Percentiles rank a stretch among this genome's conserved stretches.
phyloP scores from a whole-genome alignment of 2,888 invertebrate species.

The Campoplex capitator region DNA sequence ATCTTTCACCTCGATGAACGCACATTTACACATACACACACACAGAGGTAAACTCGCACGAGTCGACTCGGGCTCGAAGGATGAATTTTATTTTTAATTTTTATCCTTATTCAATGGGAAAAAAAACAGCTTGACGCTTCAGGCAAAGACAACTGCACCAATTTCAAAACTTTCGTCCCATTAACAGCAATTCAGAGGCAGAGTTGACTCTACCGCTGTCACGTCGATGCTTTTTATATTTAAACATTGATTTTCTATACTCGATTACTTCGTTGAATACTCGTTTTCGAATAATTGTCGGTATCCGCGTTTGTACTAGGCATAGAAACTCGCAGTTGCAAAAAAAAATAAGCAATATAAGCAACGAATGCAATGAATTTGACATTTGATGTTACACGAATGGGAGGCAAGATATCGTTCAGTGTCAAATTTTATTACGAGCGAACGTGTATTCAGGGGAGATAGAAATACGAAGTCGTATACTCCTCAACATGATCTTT shows the following conservation, averaged over 20 bases:
- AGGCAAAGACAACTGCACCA: no score
- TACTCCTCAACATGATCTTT: background rate
- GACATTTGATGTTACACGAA: constrained; percentile 16
- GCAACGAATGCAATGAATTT: constrained; percentile 51
- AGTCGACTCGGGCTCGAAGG: background rate
- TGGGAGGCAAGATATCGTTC: constrained; percentile 57
- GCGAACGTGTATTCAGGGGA: constrained; percentile 18
- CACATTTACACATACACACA: background rate
- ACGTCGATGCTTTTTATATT: no score
- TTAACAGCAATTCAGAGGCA: no score
- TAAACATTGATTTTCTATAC: no score
- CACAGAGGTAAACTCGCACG: background rate
- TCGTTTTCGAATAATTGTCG: background rate
- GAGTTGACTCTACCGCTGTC: no score
- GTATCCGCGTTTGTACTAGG: background rate
- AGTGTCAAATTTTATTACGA: constrained; percentile 60
- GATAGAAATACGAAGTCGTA: background rate
- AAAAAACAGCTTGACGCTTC: background rate
- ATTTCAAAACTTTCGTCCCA: no score
- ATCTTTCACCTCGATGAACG: constrained; percentile 33
- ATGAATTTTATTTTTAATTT: background rate
- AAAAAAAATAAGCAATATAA: background rate
- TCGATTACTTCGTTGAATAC: background rate
- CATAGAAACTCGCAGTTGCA: background rate
- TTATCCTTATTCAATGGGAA: constrained; percentile 64